Percentiles rank a stretch among this genome's conserved stretches.
These are phyloP conservation scores for Scrobipalpa costella DNA, from an alignment of 2,888 invertebrate genomes.

Conservation along the genomic window DNA sequence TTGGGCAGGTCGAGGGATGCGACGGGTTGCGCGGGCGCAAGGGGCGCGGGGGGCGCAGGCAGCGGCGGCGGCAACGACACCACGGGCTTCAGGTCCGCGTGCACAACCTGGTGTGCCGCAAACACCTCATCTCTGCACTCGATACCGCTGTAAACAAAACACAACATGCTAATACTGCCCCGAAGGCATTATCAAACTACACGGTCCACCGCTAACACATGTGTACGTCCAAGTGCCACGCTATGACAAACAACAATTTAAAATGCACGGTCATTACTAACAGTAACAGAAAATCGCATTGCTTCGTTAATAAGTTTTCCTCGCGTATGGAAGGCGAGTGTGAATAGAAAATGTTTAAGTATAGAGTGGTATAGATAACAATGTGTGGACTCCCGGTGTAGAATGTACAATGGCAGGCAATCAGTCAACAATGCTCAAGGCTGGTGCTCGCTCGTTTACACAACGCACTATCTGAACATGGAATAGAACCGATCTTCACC, in stretches of 20 bases:
- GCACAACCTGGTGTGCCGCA: constrained; percentile 82
- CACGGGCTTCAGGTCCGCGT: constrained; percentile 69
- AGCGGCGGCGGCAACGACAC: too few relatives aligned
- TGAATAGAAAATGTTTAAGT: constrained; percentile 48
- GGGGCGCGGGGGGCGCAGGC: constrained; percentile 47
- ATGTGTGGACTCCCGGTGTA: constrained; percentile 43
- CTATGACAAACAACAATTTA: constrained; percentile 41
- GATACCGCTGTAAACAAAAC: constrained; percentile 84
- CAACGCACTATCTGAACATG: constrained; percentile 33
- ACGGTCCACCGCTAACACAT: constrained; percentile 39
- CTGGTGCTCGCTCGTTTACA: constrained; percentile 38
- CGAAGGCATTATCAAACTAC: constrained; percentile 38
- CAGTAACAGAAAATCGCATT: constrained; percentile 45
- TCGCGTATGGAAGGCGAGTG: constrained; percentile 45
- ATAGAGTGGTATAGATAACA: constrained; percentile 36
- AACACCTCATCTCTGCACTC: constrained; percentile 90
- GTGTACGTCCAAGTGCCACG: constrained; percentile 41
- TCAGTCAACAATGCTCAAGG: constrained; percentile 72
- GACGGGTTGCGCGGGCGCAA: constrained; percentile 38
- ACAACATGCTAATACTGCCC: constrained; percentile 50
- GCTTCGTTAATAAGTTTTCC: constrained; percentile 53
- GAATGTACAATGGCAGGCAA: constrained; percentile 57
- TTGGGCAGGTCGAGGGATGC: constrained; percentile 57
- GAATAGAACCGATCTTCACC: constrained; percentile 34
- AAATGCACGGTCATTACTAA: constrained; percentile 52